phyloP scores from a whole-genome alignment of 37 sponge, comb jelly and placozoan genomes.

The Theonella swinhoei region DNA sequence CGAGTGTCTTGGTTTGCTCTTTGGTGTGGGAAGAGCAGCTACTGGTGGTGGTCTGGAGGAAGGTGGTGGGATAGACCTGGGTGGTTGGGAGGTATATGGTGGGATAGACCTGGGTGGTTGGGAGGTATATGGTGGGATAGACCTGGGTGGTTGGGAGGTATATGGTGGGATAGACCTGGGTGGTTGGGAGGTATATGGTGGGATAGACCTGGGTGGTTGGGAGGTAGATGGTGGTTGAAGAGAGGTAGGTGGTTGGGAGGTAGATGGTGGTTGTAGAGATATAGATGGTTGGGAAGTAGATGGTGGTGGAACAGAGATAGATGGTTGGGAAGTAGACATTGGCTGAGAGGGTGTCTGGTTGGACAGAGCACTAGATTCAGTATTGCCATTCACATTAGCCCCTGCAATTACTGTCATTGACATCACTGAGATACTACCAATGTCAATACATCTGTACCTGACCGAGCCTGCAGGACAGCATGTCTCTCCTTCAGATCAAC shows the following conservation, averaged over 20 bases:
- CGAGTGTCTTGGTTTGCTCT: too few species aligned
- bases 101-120: not conserved
- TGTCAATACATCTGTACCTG: not conserved
- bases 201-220: not conserved
- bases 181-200: not conserved
- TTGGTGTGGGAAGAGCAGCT: too few species aligned
- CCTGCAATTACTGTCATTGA: too few species aligned
- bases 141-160: not conserved
- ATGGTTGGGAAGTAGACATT: not conserved
- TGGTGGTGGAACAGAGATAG: not conserved
- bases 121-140: not conserved
- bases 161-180: not conserved
- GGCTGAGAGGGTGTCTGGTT: not conserved
- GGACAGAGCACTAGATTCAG: not conserved
- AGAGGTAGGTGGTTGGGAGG: constrained; percentile 1
- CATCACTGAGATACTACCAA: not conserved
- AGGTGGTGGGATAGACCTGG: too few species aligned
- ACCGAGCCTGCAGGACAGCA: not conserved
- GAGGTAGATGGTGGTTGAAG: not conserved
- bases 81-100: too few species aligned
- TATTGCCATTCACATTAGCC: too few species aligned
- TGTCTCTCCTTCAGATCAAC: not conserved
- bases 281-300: not conserved
- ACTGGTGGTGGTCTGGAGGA: too few species aligned
- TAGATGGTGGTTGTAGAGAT: not conserved